A percentile compares a stretch with the other conserved stretches of the same genome.
These are phyloP conservation scores for Ophioninae sp. DNA, from an alignment of 2,888 invertebrate genomes.

Conservation along the genomic window DNA sequence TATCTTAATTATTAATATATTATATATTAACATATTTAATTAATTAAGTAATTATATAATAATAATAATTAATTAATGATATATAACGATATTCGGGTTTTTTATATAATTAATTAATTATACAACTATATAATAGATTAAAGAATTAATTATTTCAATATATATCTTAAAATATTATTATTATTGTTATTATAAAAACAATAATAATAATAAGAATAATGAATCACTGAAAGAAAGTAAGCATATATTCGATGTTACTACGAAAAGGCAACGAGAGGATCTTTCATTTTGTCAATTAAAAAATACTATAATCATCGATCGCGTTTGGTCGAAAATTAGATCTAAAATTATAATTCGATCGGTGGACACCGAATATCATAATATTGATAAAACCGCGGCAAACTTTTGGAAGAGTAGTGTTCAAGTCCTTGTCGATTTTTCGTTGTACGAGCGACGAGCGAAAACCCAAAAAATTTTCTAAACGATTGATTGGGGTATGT, in stretches of 20 bases:
- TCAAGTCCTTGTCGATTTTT: neutral
- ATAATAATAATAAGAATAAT: neutral
- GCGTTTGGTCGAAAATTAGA: neutral
- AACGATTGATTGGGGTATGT: neutral
- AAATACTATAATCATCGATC: neutral
- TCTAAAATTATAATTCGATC: no score
- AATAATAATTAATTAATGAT: no score
- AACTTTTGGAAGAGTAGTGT: neutral
- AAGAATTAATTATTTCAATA: no score
- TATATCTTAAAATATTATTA: no score
- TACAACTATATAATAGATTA: no score
- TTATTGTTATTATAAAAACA: no score
- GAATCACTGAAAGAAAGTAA: neutral
- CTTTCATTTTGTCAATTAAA: neutral
- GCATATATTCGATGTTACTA: neutral
- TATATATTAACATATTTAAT: no score
- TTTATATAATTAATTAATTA: no score
- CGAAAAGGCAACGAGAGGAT: neutral
- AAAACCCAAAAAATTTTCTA: neutral
- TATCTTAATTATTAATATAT: no score
- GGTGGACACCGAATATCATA: neutral
- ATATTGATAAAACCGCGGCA: neutral
- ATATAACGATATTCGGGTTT: no score
- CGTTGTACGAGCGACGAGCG: neutral
- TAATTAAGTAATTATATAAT: no score